These are phyloP conservation scores for Anniella stebbinsi DNA, from an alignment of 2,797 vertebrate species.

Conservation along the genomic window DNA sequence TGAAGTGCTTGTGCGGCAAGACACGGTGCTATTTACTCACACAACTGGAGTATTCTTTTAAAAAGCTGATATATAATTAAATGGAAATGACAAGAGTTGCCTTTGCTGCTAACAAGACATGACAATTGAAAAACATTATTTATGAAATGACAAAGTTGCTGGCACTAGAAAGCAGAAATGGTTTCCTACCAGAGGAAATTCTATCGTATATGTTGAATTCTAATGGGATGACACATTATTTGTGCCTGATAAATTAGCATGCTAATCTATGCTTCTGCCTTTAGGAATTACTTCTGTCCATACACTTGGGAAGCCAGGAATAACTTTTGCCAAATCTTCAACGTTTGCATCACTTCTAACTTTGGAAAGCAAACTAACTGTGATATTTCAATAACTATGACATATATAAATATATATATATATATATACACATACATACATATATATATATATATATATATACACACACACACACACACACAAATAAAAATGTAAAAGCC, in stretches of 20 bases:
- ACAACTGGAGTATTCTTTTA: constrained; percentile 35
- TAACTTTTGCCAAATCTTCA: constrained; percentile 15
- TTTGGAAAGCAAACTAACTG: neutral
- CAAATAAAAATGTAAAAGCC: neutral
- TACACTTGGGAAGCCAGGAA: constrained; percentile 9
- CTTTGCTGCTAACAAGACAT: constrained; percentile 38
- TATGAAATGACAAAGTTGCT: constrained; percentile 49
- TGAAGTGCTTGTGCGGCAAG: constrained; percentile 30
- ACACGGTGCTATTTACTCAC: constrained; percentile 28
- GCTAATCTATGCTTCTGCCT: constrained; percentile 33
- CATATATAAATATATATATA: too few species aligned
- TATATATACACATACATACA: too few species aligned
- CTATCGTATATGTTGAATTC: constrained; percentile 32
- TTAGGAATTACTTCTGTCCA: constrained; percentile 27
- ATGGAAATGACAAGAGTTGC: constrained; percentile 45
- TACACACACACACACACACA: too few species aligned
- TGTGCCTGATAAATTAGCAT: constrained; percentile 41
- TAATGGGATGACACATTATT: constrained; percentile 37
- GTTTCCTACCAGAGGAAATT: constrained; percentile 40
- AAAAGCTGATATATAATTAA: constrained; percentile 47
- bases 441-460: too few species aligned
- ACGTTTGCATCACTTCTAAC: neutral
- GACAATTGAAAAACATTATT: constrained; percentile 49
- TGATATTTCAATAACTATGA: neutral
- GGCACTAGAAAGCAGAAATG: constrained; percentile 43